Evolutionary conservation across 2,888 invertebrate genomes (phyloP).

Genomic region (Panorpa germanica): DNA sequence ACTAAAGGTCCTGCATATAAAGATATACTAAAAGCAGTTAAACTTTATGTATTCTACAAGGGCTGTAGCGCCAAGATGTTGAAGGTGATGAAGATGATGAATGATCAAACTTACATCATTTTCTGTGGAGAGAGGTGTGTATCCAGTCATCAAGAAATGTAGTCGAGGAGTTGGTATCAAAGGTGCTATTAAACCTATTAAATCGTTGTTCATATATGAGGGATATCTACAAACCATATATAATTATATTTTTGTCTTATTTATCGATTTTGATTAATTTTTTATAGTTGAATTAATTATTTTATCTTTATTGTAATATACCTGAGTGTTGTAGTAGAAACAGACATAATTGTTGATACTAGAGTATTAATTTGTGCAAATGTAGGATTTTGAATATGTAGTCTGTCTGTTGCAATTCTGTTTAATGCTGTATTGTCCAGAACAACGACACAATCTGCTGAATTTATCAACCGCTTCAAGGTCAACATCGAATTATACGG

Average conservation of each 20-base stretch:
- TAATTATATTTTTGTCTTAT: conserved; percentile 9
- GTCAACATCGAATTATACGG: conserved; percentile 94
- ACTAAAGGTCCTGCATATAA: too few species aligned
- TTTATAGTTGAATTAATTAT: conserved; percentile 1
- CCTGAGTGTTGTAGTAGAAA: conserved; percentile 69
- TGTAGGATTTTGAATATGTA: conserved; percentile 90
- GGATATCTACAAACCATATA: conserved; percentile 72
- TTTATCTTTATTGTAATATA: neutral
- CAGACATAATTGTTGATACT: conserved; percentile 97
- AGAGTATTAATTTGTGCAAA: conserved; percentile 94
- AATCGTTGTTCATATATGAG: conserved; percentile 96
- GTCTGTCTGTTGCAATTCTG: conserved; percentile 76
- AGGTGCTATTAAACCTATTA: conserved; percentile 86
- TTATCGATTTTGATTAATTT: conserved; percentile 2
- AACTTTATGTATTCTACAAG: too few species aligned
- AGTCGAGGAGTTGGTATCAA: conserved; percentile 94
- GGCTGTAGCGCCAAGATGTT: too few species aligned
- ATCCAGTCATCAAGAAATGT: conserved; percentile 97
- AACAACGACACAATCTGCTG: conserved; percentile 93
- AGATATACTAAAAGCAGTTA: too few species aligned
- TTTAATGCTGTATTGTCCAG: conserved; percentile 96
- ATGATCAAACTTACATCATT: conserved; percentile 31
- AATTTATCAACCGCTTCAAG: conserved; percentile 80
- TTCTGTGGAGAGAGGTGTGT: conserved; percentile 86
- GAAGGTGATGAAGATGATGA: neutral